A percentile compares a stretch with the other conserved stretches of the same genome.
phyloP scores from a whole-genome alignment of 2,113 vertebrate species.

The Halichoeres trimaculatus region DNA sequence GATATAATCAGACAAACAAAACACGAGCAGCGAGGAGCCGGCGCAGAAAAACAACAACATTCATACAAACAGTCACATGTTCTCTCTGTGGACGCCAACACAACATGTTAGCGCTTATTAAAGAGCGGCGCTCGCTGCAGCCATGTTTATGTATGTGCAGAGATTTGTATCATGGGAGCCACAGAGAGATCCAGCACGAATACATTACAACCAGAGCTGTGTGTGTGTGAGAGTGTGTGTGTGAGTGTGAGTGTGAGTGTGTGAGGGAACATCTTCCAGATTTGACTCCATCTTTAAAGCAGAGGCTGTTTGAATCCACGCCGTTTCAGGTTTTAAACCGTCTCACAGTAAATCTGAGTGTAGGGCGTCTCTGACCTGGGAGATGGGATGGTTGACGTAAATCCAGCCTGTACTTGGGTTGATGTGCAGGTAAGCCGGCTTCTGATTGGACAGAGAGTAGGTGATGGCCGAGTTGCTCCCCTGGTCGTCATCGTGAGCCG shows the following conservation, averaged over 20 bases:
- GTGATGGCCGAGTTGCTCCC: slow-evolving; percentile 88
- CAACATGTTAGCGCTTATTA: slow-evolving; percentile 8
- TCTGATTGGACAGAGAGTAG: slow-evolving; percentile 86
- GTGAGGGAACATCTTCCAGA: too few species aligned
- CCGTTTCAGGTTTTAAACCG: too few species aligned
- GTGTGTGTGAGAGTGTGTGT: neutral
- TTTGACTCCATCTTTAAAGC: too few species aligned
- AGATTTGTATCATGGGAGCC: neutral
- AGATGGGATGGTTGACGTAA: slow-evolving; percentile 86
- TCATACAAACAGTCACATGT: neutral
- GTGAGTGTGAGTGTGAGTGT: too few species aligned
- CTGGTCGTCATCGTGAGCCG: slow-evolving; percentile 90
- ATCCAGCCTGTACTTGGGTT: slow-evolving; percentile 91
- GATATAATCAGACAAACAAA: neutral
- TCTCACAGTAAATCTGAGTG: too few species aligned
- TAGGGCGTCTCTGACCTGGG: slow-evolving; percentile 85
- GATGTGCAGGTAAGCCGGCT: slow-evolving; percentile 88
- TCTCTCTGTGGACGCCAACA: neutral
- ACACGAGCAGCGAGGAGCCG: neutral
- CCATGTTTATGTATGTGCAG: slow-evolving; percentile 6
- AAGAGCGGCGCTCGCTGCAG: slow-evolving; percentile 2
- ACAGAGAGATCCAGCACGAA: neutral
- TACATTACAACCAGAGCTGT: neutral
- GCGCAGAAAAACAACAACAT: neutral
- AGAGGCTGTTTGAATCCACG: too few species aligned